Percentiles rank a stretch among this genome's conserved stretches.
phyloP scores from a whole-genome alignment of 2,797 vertebrate species.

The Sparus aurata region DNA sequence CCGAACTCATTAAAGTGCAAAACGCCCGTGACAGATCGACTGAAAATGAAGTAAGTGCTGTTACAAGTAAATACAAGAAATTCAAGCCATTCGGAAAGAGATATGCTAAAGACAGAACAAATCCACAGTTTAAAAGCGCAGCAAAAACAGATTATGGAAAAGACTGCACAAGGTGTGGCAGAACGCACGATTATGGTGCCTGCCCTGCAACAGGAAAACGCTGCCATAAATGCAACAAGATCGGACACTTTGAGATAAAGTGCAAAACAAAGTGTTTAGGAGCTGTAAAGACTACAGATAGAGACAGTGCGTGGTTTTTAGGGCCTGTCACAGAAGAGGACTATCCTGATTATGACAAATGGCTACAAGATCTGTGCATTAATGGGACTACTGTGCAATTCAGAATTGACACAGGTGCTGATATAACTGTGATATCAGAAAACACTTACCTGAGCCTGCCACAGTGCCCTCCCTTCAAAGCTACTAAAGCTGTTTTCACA shows the following conservation, averaged over 20 bases:
- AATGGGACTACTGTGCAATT: neutral
- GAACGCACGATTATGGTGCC: neutral
- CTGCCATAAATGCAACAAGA: constrained; percentile 9
- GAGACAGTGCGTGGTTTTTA: neutral
- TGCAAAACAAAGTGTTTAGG: neutral
- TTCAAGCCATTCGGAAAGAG: neutral
- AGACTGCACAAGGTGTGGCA: neutral
- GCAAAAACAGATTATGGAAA: neutral
- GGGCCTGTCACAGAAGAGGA: neutral
- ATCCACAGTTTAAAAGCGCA: neutral
- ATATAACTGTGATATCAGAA: neutral
- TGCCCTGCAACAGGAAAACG: constrained; percentile 14
- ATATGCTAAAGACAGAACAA: neutral
- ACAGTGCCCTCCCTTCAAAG: neutral
- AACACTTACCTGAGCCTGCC: neutral
- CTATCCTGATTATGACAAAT: neutral
- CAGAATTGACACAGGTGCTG: neutral
- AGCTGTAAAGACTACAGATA: neutral
- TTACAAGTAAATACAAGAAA: neutral
- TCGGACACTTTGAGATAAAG: neutral
- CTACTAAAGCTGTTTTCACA: neutral
- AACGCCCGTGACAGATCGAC: neutral
- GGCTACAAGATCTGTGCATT: neutral
- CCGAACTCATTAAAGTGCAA: neutral
- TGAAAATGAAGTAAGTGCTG: neutral